Evolutionary conservation across 1,140 invertebrate genomes (phyloP).

Genomic region (Heliconius hewitsoni): DNA sequence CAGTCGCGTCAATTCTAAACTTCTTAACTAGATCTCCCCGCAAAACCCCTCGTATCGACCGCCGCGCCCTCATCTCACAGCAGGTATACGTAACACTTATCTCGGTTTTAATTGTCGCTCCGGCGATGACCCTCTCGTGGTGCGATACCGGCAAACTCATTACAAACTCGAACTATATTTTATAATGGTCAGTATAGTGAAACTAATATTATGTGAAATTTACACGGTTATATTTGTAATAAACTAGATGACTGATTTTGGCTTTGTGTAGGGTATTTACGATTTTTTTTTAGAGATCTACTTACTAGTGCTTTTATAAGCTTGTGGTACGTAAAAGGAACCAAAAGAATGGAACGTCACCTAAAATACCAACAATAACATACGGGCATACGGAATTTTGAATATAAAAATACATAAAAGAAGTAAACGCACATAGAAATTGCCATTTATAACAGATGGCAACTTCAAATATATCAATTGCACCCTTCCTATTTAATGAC

Average conservation of each 20-base stretch:
- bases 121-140: constrained; percentile 24
- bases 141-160: constrained; percentile 24
- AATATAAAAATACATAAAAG: not conserved
- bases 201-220: not conserved
- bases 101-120: constrained; percentile 77
- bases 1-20: constrained; percentile 41
- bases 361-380: not conserved
- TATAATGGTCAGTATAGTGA: not conserved
- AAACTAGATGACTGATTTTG: no score
- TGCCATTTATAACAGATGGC: constrained; percentile 4
- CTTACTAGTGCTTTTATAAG: no score
- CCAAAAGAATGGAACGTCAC: not conserved
- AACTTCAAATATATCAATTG: constrained; percentile 13
- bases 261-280: no score
- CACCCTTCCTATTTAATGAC: constrained; percentile 8
- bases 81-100: constrained; percentile 78
- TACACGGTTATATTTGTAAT: not conserved
- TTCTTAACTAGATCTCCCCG: constrained; percentile 64
- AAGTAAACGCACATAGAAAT: not conserved
- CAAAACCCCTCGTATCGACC: constrained; percentile 66
- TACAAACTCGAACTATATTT: constrained; percentile 17
- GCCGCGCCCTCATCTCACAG: constrained; percentile 74
- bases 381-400: not conserved
- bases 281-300: no score
- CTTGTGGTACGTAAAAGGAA: no score